Conservation (phyloP, 2,888 invertebrate species). For the Opisthograptis luteolata region DNA sequence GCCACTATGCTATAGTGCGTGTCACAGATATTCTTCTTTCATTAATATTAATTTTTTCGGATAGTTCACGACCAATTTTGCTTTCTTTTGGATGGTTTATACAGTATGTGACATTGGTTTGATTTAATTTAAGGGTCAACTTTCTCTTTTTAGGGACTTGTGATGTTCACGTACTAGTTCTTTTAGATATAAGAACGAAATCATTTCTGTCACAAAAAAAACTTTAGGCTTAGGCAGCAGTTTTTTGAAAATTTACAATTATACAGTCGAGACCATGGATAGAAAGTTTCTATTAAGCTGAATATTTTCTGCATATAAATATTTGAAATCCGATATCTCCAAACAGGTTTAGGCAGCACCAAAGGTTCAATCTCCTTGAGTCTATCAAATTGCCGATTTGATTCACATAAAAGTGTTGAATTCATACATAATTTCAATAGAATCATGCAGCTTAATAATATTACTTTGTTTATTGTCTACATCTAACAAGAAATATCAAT, state of each 20-base stretch:
- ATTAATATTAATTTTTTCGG: constrained; percentile 73
- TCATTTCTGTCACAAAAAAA: background rate
- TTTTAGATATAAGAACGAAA: background rate
- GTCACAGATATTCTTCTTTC: constrained; percentile 65
- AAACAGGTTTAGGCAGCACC: constrained; percentile 19
- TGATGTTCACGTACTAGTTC: constrained; percentile 1
- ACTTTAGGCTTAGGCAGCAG: background rate
- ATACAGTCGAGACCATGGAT: constrained; percentile 9
- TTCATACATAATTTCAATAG: constrained; percentile 1
- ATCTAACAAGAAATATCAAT: too few relatives aligned
- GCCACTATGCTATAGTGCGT: constrained; percentile 70
- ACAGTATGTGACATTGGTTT: constrained; percentile 44
- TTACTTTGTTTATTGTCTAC: background rate
- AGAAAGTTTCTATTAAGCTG: constrained; percentile 15
- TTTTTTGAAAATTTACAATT: background rate
- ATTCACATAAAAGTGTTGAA: constrained; percentile 8
- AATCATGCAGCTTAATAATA: constrained; percentile 8
- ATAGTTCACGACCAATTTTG: constrained; percentile 60
- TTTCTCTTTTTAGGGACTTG: constrained; percentile 23
- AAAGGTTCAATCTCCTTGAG: constrained; percentile 22
- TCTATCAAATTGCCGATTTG: constrained; percentile 19
- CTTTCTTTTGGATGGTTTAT: constrained; percentile 57
- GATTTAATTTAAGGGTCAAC: constrained; percentile 26
- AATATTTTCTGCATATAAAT: constrained; percentile 7
- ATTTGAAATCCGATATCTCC: constrained; percentile 11